Conservation (phyloP, 2,113 vertebrate genomes). For the Neogale vison region DNA sequence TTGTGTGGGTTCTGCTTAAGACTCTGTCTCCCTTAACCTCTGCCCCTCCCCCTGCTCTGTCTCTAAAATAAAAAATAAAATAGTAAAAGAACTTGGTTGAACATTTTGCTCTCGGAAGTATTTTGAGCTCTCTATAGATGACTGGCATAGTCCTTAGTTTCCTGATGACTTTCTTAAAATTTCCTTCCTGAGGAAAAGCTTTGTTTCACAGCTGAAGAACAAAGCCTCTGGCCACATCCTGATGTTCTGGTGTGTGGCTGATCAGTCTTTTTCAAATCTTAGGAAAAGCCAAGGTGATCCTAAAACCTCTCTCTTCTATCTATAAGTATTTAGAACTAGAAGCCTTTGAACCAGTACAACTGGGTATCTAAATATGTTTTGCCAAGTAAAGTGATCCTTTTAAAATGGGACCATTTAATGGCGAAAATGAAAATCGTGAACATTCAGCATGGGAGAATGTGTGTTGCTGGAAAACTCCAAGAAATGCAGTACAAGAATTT, state of each 20-base stretch:
- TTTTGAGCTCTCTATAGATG: constrained; percentile 38
- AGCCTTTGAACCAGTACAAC: not conserved
- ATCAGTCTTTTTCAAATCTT: not conserved
- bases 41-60: not conserved
- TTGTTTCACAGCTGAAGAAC: not conserved
- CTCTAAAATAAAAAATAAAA: not conserved
- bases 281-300: not conserved
- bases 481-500: not conserved
- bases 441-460: not conserved
- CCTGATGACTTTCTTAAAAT: constrained; percentile 29
- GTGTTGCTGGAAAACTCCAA: not conserved
- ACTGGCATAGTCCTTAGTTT: constrained; percentile 9
- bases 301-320: not conserved
- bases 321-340: constrained; percentile 10
- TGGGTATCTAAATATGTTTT: constrained; percentile 5
- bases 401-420: not conserved
- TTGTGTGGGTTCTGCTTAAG: not conserved
- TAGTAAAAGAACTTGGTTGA: not conserved
- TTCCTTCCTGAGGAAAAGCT: constrained; percentile 56
- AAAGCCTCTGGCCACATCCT: not conserved
- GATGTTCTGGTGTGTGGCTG: not conserved
- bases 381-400: not conserved
- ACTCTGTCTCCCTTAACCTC: not conserved
- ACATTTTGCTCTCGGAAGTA: constrained; percentile 14
- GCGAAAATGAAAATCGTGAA: constrained; percentile 20